These are phyloP conservation scores for Clepsis dumicolana DNA, from an alignment of 2,888 invertebrate species.

Conservation along the genomic window DNA sequence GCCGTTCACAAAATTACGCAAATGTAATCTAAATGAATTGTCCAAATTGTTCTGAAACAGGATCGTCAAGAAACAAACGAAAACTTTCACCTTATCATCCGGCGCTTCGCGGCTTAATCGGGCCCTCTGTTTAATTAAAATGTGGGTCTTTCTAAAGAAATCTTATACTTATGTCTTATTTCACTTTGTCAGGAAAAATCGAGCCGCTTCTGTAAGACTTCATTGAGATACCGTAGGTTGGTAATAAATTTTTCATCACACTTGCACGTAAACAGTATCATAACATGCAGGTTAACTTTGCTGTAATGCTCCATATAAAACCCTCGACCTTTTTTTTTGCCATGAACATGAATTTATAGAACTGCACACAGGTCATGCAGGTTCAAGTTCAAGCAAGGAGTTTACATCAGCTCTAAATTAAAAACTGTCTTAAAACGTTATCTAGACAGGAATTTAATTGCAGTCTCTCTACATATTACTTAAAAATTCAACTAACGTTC, in stretches of 20 bases:
- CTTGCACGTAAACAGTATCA: too few relatives aligned
- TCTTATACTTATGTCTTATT: not conserved
- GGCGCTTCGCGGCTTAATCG: conserved; percentile 4
- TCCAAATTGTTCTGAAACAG: conserved; percentile 18
- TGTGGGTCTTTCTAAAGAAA: conserved; percentile 6
- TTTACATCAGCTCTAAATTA: too few relatives aligned
- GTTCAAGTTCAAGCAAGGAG: too few relatives aligned
- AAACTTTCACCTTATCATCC: conserved; percentile 25
- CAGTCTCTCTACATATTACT: too few relatives aligned
- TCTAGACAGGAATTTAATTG: too few relatives aligned
- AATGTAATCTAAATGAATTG: conserved; percentile 34
- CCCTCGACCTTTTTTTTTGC: too few relatives aligned
- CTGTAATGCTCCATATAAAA: too few relatives aligned
- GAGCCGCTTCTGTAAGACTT: not conserved
- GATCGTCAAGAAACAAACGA: conserved; percentile 10
- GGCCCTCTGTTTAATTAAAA: conserved; percentile 12
- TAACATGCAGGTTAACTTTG: too few relatives aligned
- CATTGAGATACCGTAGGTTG: not conserved
- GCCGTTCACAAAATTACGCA: conserved; percentile 13
- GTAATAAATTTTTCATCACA: not conserved
- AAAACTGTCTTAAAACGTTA: too few relatives aligned
- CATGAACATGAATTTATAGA: too few relatives aligned
- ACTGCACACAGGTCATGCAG: too few relatives aligned
- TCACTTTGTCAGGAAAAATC: not conserved
- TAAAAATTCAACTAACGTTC: too few relatives aligned